These are phyloP conservation scores for Halocynthia aurantium DNA, from an alignment of 23 tunicate species.

Conservation along the genomic window DNA sequence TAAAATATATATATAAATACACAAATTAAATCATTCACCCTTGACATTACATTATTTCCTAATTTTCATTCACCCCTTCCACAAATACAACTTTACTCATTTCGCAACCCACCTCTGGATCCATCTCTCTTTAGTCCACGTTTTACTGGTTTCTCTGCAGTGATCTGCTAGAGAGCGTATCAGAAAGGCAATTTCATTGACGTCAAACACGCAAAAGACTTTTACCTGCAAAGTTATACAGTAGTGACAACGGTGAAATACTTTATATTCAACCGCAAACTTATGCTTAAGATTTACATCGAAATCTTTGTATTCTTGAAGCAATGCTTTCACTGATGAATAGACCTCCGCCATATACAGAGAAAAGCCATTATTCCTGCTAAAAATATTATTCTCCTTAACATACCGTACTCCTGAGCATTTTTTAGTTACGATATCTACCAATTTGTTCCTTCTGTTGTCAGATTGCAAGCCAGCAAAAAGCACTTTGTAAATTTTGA, in stretches of 20 bases:
- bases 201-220: neutral
- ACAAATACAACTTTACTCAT: too few species aligned
- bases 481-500: conserved; percentile 15
- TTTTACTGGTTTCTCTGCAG: neutral
- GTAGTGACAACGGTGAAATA: neutral
- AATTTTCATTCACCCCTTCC: too few species aligned
- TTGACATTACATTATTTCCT: too few species aligned
- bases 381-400: too few species aligned
- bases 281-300: neutral
- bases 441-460: neutral
- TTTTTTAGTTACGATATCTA: too few species aligned
- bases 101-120: too few species aligned
- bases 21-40: too few species aligned
- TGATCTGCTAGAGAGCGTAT: neutral
- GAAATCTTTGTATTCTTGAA: neutral
- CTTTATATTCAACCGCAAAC: neutral
- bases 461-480: neutral
- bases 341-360: neutral
- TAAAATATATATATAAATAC: too few species aligned
- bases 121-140: too few species aligned
- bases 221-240: neutral
- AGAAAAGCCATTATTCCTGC: neutral
- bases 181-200: neutral
- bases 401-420: too few species aligned
- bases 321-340: neutral